Evolutionary conservation across 2,113 vertebrate species (phyloP), one percentile per base, ranked within the genome.

Genomic region (Dipodomys ordii): DNA sequence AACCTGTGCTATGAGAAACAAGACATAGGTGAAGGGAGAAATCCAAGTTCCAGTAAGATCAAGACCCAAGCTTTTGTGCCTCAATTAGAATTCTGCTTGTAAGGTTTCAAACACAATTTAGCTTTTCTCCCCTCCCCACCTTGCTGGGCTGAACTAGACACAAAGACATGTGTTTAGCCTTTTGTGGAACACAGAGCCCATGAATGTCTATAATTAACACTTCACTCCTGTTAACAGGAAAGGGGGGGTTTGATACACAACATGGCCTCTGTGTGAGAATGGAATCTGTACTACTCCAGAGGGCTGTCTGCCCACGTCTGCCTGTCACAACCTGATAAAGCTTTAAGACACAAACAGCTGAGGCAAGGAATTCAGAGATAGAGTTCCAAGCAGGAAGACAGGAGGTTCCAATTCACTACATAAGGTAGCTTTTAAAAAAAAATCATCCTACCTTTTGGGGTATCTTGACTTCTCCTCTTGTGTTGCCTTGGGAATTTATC

Each of bases 321-420:
- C 90, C 98, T 98, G 98, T 96, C 95, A 97, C 93, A 96, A 95
- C 87, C 94, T 85, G 97, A 98, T 98, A 98, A 98, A 81, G 18
- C 64, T 95, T 96, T 96, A 94, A 76, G 96, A 94, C 92, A 82
- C 60, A 92, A 84, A 95, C 90, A 8, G 97, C 92, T 87, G 96
- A 96, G 87, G 95, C 91, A 95, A 80, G 73, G 94, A 97, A 97
- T 97, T 96, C 97, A 94, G 92, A 97, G 97, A 96, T 72, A 97
- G 96, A 91, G n/a, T 96, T 96, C 89, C 95, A 95, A 93, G 93
- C 92, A 91, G 69, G 84, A 74, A 39, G 25, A 16, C 80, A 74
- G 81, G 64, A 73, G 49, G 32, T 11, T 32, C 3, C 7, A 44
- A 28, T n/a, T 73, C 46, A 2, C 30, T n/a, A 0, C 7, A 19